Base-by-base conservation (phyloP, 2,888 invertebrate species). In the Bugula neritina region DNA sequence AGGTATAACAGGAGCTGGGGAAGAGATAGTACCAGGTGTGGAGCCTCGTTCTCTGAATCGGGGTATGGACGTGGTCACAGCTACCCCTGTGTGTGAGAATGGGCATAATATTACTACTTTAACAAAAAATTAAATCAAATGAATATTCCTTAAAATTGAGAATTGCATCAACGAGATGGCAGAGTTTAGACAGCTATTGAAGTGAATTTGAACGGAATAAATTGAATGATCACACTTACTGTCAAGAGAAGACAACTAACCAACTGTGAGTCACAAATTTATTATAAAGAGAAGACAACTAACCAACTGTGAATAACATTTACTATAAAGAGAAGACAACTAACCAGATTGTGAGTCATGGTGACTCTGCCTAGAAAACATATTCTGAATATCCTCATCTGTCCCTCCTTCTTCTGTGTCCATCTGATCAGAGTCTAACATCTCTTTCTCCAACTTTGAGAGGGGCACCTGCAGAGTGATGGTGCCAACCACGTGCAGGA, bases 351-450 rank as follows among this genome's bases (percentile, higher is more conserved):
- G 43, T 5, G 43, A 10, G 43, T 43, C 43, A 17, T 43, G 17
- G n/a, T 31, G 10, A 31, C 31, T 63, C 25, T 63, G 63, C 3
- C 25, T 25, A 31, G 63, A 63, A n/a, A 63, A 63, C 63, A 63
- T 63, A 10, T 21, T 63, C 31, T 63, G 63, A 31, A 63, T 63
- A 63, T 63, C 27, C 27, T 63, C 31, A 13, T 63, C 63, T 31
- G 10, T 27, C 3, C 63, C 63, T 17, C 31, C 34, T 29, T 63
- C 63, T 31, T 63, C 63, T 2, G 27, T 31, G 31, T 63, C 63
- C 63, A 63, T 63, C 63, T 21, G 10, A 63, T 63, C 63, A 3
- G 31, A 3, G 5, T 3, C 25, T 3, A 25, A 13, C 55, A 13
- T 3, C n/a, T 63, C 63, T 27, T 63, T 63, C 25, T 63, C 63